Evolutionary conservation across 2,888 invertebrate genomes (phyloP).

Genomic region (Clostera curtula): DNA sequence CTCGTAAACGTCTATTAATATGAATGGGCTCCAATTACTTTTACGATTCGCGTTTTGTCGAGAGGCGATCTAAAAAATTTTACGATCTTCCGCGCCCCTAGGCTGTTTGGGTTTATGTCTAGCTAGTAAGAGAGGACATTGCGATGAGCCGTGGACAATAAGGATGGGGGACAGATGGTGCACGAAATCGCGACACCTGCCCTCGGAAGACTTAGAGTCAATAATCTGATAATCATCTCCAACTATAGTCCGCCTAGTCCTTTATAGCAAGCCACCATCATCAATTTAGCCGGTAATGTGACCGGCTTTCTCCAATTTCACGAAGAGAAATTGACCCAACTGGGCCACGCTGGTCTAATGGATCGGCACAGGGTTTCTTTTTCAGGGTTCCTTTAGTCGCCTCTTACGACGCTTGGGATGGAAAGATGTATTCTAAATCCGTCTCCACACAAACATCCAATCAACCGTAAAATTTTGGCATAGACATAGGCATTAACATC

Average conservation of each 20-base stretch:
- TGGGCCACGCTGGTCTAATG: too few relatives aligned
- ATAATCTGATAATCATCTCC: constrained; percentile 7
- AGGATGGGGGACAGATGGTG: constrained; percentile 46
- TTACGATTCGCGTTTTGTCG: constrained; percentile 72
- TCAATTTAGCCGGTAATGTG: too few relatives aligned
- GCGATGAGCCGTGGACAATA: constrained; percentile 44
- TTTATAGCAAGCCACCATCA: too few relatives aligned
- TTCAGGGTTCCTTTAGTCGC: too few relatives aligned
- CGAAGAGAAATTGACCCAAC: too few relatives aligned
- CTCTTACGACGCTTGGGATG: too few relatives aligned
- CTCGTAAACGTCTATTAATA: constrained; percentile 76
- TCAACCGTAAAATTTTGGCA: constrained; percentile 5
- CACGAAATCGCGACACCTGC: constrained; percentile 43
- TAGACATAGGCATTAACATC: constrained; percentile 14
- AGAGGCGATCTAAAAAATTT: constrained; percentile 67
- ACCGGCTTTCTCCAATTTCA: too few relatives aligned
- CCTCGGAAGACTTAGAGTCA: constrained; percentile 8
- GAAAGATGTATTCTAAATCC: too few relatives aligned
- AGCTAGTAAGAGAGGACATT: constrained; percentile 34
- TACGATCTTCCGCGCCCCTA: constrained; percentile 62
- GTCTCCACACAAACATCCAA: too few relatives aligned
- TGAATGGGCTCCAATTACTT: constrained; percentile 75
- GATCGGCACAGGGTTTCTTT: too few relatives aligned
- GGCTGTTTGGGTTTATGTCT: constrained; percentile 52
- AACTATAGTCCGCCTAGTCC: constrained; percentile 3